These are phyloP conservation scores for Carassius auratus DNA, from an alignment of 2,113 vertebrate species.

Conservation along the genomic window DNA sequence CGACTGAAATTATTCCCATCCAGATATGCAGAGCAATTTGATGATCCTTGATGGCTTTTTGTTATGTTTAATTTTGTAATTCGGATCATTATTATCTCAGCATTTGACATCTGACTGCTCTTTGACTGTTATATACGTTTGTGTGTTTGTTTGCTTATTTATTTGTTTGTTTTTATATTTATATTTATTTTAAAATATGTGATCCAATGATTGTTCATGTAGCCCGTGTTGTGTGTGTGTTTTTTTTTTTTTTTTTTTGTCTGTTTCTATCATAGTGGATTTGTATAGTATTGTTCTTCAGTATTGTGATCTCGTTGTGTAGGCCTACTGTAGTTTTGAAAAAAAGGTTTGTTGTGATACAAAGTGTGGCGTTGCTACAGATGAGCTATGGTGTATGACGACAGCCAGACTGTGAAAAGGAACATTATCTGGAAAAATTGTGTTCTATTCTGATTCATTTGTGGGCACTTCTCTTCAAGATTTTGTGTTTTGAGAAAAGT, in stretches of 20 bases:
- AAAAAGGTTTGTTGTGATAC: not conserved
- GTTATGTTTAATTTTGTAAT: slow-evolving; percentile 39
- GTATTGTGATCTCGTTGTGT: not conserved
- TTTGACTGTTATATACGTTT: not conserved
- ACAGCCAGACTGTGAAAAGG: not conserved
- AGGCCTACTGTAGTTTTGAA: not conserved
- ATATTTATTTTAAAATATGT: not conserved
- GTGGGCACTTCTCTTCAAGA: not conserved
- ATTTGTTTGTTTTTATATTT: not conserved
- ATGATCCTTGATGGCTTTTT: slow-evolving; percentile 46
- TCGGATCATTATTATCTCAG: slow-evolving; percentile 44
- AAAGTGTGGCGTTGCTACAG: not conserved
- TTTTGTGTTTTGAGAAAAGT: not conserved
- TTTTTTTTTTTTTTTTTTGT: not conserved
- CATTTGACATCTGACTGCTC: slow-evolving; percentile 13
- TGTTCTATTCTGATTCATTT: not conserved
- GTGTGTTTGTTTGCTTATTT: not conserved
- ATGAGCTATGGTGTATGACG: not conserved
- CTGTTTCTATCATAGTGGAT: not conserved
- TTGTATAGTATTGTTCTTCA: not conserved
- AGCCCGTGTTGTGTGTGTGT: not conserved
- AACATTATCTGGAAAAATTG: not conserved
- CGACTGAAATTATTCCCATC: slow-evolving; percentile 32
- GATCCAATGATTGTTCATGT: not conserved
- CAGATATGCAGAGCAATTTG: slow-evolving; percentile 39